Base-by-base conservation (phyloP, 2,113 vertebrate genomes). In the Hymenochirus boettgeri region DNA sequence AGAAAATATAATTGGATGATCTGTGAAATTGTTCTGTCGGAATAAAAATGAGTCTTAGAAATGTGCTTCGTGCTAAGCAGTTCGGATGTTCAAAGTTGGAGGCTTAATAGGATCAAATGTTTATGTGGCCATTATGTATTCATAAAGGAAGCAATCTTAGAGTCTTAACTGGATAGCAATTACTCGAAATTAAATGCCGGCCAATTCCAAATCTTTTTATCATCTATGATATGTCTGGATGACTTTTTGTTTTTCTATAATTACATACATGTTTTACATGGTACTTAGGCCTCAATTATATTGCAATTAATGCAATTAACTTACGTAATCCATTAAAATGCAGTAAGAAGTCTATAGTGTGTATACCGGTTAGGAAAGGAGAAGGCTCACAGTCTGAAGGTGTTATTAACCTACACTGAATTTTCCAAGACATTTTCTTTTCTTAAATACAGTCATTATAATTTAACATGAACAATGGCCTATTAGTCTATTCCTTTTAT, bases 231-330 rank as follows among this genome's bases (percentile, higher is more conserved):
- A 89, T 88, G 83, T 87, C 85, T 87, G 78, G 81, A 86, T 89
- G 88, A 90, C 88, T 90, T 90, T 88, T 59, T 88, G 85, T 89
- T 91, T 91, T 89, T 89, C 80, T 71, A 82, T 91, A 88, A 91
- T 90, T 88, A 86, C 87, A 84, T 80, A 85, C 84, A 86, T 80
- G 86, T 87, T 84, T 86, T 89, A 84, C 85, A 86, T 86, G 86
- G 87, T 88, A 88, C 88, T 90, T 90, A 91, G 86, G 84, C 87
- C 88, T 89, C 85, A 88, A 89, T 91, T 90, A 90, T 87, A 91
- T 91, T 87, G 87, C 87, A 91, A 90, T 91, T 90, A 88, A 91
- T 89, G 89, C 87, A 91, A 90, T 91, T 89, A 91, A 87, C 85
- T 87, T 82, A 87, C 87, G 89, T 91, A 89, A 90, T 89, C 86